Base-by-base conservation (phyloP, 2,888 invertebrate species). In the Spialia ferax region DNA sequence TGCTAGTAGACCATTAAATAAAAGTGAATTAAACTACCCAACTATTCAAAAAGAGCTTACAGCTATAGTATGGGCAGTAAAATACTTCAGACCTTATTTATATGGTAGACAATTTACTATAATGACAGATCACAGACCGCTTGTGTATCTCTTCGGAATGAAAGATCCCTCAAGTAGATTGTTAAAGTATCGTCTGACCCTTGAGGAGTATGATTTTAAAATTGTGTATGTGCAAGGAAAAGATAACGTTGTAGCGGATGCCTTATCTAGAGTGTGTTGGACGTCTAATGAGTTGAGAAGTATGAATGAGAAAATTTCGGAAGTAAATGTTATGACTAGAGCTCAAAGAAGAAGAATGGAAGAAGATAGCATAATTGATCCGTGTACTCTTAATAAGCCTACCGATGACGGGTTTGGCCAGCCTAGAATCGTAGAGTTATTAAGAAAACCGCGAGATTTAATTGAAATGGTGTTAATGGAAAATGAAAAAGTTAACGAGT, bases 151-250 rank as follows among this genome's bases (percentile, higher is more conserved):
- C 6, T 42, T 42, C n/a, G 42, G 42, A 6, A 42, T 42, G 42
- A 42, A 42, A 42, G 42, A 42, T 15, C 42, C 42, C 15, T 42
- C 42, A 15, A 42, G 42, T 15, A 42, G 42, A 4, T 15, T 42
- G 7, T 15, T 15, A 15, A 42, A 42, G 15, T 42, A 15, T 42
- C 42, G 42, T 15, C 5, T 42, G 15, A 15, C n/a, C 1, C 42
- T 42, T 15, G 42, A 42, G 15, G 42, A 42, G 56, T 70, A 70
- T 64, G 55, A 73, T 57, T 73, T 61, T 59, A 64, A 29, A n/a
- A 60, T 74, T 38, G 64, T 59, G n/a, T 74, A 72, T 61, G 63
- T 72, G n/a, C 65, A 68, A 67, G 74, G 74, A 18, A 23, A 38
- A 29, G 42, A 70, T 13, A 74, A 74, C 38, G 68, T 59, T 35